Evolutionary conservation across 1,140 invertebrate species (phyloP).

Genomic region (Ruditapes philippinarum): DNA sequence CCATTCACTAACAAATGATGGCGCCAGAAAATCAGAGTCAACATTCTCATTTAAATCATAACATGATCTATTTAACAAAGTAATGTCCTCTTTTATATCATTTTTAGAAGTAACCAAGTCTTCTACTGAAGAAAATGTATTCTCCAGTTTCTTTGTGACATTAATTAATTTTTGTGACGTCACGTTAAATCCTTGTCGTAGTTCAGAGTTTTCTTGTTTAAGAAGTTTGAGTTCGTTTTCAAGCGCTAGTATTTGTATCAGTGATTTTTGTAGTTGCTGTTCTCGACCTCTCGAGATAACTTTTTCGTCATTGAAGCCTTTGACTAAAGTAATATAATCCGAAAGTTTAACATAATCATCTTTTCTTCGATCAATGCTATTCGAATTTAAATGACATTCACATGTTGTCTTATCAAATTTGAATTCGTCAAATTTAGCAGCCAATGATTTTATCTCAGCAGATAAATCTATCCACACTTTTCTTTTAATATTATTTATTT

Average conservation of each 20-base stretch:
- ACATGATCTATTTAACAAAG: neutral
- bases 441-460: neutral
- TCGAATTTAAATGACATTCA: neutral
- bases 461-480: slow-evolving; percentile 19
- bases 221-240: neutral
- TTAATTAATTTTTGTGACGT: neutral
- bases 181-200: neutral
- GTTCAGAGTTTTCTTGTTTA: neutral
- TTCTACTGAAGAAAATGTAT: neutral
- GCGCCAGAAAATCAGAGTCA: neutral
- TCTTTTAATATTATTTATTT: slow-evolving; percentile 2
- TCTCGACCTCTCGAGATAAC: neutral
- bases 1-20: slow-evolving; percentile 48
- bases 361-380: neutral
- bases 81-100: neutral
- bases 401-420: neutral
- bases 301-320: slow-evolving; percentile 13
- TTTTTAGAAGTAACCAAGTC: neutral
- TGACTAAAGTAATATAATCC: neutral
- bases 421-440: neutral
- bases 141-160: neutral
- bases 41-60: neutral
- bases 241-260: neutral
- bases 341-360: neutral
- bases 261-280: neutral